These are phyloP conservation scores for Amphipyra tragopoginis DNA, from an alignment of 2,888 invertebrate species.

Conservation along the genomic window DNA sequence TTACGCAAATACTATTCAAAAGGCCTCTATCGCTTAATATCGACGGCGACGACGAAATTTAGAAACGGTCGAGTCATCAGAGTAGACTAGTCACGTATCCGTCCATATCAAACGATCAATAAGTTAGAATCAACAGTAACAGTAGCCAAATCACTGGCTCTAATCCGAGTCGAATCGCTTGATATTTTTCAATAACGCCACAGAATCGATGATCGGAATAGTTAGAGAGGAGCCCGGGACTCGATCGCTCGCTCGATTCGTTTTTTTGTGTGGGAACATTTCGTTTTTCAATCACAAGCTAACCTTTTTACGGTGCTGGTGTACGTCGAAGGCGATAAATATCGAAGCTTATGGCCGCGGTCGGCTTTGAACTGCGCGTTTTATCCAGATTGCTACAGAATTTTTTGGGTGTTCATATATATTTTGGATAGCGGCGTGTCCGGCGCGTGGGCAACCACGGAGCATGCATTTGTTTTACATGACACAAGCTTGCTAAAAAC, in stretches of 20 bases:
- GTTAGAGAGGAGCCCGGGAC: slow-evolving; percentile 57
- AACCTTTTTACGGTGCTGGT: slow-evolving; percentile 80
- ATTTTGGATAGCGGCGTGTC: slow-evolving; percentile 38
- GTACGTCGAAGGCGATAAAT: slow-evolving; percentile 82
- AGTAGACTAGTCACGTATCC: slow-evolving; percentile 31
- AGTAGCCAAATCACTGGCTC: slow-evolving; percentile 82
- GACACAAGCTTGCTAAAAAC: slow-evolving; percentile 46
- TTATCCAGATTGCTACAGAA: slow-evolving; percentile 76
- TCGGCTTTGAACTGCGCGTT: slow-evolving; percentile 79
- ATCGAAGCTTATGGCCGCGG: slow-evolving; percentile 85
- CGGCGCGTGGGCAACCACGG: slow-evolving; percentile 54
- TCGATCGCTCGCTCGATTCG: slow-evolving; percentile 51
- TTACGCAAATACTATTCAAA: slow-evolving; percentile 79
- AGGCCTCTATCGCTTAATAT: slow-evolving; percentile 70
- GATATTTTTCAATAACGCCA: slow-evolving; percentile 84
- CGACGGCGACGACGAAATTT: slow-evolving; percentile 35
- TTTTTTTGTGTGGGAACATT: slow-evolving; percentile 82
- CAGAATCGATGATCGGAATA: slow-evolving; percentile 61
- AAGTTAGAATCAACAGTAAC: slow-evolving; percentile 83
- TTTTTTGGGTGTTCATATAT: slow-evolving; percentile 61
- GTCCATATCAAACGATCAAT: slow-evolving; percentile 73
- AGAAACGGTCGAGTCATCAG: slow-evolving; percentile 38
- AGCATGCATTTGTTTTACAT: slow-evolving; percentile 50
- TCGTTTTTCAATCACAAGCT: slow-evolving; percentile 84
- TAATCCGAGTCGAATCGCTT: slow-evolving; percentile 86